Evolutionary conservation across 2,888 invertebrate genomes (phyloP), one percentile per base, ranked within the genome.

Genomic region (Gerosis bhagava): DNA sequence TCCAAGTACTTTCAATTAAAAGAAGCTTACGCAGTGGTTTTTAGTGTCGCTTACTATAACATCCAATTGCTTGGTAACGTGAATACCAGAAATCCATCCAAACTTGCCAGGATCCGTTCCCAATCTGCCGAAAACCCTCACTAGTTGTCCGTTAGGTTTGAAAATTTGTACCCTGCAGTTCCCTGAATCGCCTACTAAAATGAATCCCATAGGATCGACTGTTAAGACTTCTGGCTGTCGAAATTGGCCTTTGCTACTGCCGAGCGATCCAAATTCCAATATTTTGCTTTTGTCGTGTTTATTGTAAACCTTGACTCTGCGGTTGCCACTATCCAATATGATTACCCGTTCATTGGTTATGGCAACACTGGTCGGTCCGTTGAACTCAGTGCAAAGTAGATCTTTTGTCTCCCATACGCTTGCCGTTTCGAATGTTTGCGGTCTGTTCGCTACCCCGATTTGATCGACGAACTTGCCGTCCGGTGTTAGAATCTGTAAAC

Each of bases 171-270:
- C 88, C 3, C 95, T 83, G 25, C 92, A 92, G 67, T 95, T 95
- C 0, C 95, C 95, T 0, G 94, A 93, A 68, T 96, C 95, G 0
- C 95, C 95, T 0, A 96, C 94, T 1, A 95, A 77, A 25, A 96
- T 93, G 67, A 93, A 94, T 0, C 95, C 95, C 70, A 92, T 83
- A 0, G 90, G 90, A 67, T 95, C 95, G 0, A 94, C 91, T 0
- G 93, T 89, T 3, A 96, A 81, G 0, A 94, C 94, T 70, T 95
- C 94, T 0, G 95, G 94, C 46, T 93, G 92, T 63, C 93, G 90
- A 67, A 95, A 92, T 65, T 94, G 94, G 0, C 94, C 94, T 49
- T 92, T 91, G 43, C 90, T 82, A 32, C 90, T 90, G 0, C 94
- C 95, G 42, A 92, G 82, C 0, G 91, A 87, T 0, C 95, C 95